Evolutionary conservation across 2,888 invertebrate genomes (phyloP).

Genomic region (Polymixis flavicincta): DNA sequence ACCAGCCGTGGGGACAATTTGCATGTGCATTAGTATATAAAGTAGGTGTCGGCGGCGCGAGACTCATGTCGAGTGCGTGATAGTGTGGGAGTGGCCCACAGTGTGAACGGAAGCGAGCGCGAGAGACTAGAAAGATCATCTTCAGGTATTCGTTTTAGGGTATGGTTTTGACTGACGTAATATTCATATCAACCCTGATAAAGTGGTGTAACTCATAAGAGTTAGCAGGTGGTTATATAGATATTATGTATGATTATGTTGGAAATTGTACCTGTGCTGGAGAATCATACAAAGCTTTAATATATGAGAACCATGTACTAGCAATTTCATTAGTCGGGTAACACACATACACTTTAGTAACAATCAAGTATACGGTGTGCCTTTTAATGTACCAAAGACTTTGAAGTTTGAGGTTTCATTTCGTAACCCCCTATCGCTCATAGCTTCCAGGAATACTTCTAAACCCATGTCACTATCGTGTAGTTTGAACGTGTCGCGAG

Average conservation of each 20-base stretch:
- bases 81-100: not conserved
- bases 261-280: not conserved
- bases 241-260: not conserved
- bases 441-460: conserved; percentile 26
- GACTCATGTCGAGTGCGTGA: conserved; percentile 55
- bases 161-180: not conserved
- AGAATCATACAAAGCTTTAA: not conserved
- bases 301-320: not conserved
- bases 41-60: conserved; percentile 48
- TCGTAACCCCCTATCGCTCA: conserved; percentile 11
- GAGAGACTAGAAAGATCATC: not conserved
- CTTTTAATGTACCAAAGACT: not conserved
- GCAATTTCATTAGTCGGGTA: no score
- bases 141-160: no score
- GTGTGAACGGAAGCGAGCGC: not conserved
- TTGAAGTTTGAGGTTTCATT: not conserved
- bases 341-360: not conserved
- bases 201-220: not conserved
- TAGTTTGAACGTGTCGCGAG: conserved; percentile 64
- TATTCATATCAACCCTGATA: not conserved
- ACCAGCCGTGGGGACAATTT: conserved; percentile 47
- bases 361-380: no score
- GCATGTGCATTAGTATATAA: conserved; percentile 59
- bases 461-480: conserved; percentile 60
- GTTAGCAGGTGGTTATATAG: not conserved